Evolutionary conservation across 2,113 vertebrate genomes (phyloP), one percentile per base, ranked within the genome.

Genomic region (Coptodon bakossiorum): DNA sequence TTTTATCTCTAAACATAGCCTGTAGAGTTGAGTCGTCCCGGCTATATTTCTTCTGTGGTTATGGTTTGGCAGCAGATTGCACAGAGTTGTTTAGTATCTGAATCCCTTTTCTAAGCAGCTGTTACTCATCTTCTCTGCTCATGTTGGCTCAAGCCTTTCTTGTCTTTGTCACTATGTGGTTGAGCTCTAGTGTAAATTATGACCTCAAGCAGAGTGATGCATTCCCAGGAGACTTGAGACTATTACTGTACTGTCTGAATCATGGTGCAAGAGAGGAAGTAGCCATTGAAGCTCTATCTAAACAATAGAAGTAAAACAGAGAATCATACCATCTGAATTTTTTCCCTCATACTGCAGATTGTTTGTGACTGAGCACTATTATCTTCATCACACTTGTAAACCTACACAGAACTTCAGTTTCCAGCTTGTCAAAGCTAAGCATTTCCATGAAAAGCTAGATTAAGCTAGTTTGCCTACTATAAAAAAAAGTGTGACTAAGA

Each of bases 111-210:
- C 80, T 4, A 5, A 84, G 82, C 82, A 85, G 83, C 88, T 89
- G 81, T 82, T 86, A 85, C 91, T 95, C 84, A 87, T 94, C 93
- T 83, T 79, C 80, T 81, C 52, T 38, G 79, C 87, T 91, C 57
- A 6, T 90, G 54, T 79, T 86, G 71, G 59, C 81, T 92, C 81
- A 81, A 83, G 79, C 56, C 17, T 8, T 80, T 82, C 85, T 87
- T 93, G 89, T 89, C 86, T 85, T 90, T 82, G 56, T 95, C 82
- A 86, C 91, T 90, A 68, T 88, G 91, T 4, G 86, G 92, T 88
- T 43, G 17, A 76, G 82, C 63, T 79, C 71, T 80, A 13, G 48
- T 86, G 88, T 93, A 92, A 96, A 95, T 94, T 79, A 93, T 82
- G 86, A 92, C 63, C 82, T 91, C 85, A 86, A 76, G 57, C 78